phyloP scores from a whole-genome alignment of 2,113 vertebrate species.

The Fregetta grallaria region DNA sequence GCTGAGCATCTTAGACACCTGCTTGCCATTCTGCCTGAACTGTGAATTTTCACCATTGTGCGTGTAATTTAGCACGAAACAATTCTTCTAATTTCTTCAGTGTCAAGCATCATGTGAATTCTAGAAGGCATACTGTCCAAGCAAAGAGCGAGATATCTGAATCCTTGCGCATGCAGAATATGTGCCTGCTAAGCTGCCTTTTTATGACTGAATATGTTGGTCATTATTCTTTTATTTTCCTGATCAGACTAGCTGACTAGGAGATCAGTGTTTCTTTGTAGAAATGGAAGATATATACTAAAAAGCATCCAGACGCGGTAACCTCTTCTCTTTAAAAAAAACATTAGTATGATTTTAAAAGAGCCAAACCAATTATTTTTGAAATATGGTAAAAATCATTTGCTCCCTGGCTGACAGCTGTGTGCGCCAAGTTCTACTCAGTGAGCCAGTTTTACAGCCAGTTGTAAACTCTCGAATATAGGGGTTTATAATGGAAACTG shows the following conservation, averaged over 20 bases:
- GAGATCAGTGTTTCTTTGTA: not conserved
- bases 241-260: not conserved
- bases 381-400: constrained; percentile 12
- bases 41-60: not conserved
- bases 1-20: not conserved
- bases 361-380: constrained; percentile 45
- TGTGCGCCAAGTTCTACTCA: not conserved
- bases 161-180: not conserved
- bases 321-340: not conserved
- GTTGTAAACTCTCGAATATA: not conserved
- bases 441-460: constrained; percentile 14
- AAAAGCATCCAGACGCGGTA: not conserved
- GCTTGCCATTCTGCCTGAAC: not conserved
- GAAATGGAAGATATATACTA: not conserved
- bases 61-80: not conserved
- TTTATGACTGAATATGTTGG: not conserved
- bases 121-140: not conserved
- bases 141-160: not conserved
- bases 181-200: not conserved
- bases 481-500: constrained; percentile 21
- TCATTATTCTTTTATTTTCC: constrained; percentile 6
- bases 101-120: not conserved
- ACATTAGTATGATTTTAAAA: constrained; percentile 1
- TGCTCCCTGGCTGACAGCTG: constrained; percentile 1
- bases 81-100: not conserved